These are phyloP conservation scores for Montipora sp. DNA, from an alignment of 64 coral and sea anemone genomes.

Conservation along the genomic window DNA sequence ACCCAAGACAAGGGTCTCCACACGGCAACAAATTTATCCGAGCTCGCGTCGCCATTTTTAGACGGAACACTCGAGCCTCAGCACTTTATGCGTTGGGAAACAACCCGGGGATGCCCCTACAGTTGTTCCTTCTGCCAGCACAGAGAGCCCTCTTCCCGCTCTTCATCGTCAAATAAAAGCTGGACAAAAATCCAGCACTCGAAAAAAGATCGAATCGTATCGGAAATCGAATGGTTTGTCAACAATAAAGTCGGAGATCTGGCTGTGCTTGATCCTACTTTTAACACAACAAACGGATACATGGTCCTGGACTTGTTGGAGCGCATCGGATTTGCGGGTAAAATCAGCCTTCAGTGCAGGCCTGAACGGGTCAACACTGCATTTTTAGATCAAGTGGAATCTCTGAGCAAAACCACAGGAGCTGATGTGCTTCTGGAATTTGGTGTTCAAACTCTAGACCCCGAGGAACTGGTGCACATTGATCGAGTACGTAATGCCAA, in stretches of 20 bases:
- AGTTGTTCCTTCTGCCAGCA: conserved; percentile 49
- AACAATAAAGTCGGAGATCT: conserved; percentile 15
- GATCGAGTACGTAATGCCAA: conserved; percentile 11
- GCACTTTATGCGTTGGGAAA: conserved; percentile 35
- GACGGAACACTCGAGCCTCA: conserved; percentile 21
- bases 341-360: conserved; percentile 8
- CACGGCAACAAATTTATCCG: neutral
- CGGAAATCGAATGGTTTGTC: conserved; percentile 35
- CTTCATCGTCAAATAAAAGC: neutral
- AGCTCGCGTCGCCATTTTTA: conserved; percentile 29
- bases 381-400: conserved; percentile 36
- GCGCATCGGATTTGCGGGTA: neutral
- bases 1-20: conserved; percentile 9
- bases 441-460: conserved; percentile 27
- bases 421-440: conserved; percentile 24
- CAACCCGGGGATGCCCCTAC: conserved; percentile 33
- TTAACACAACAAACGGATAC: conserved; percentile 6
- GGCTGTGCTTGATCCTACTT: conserved; percentile 34
- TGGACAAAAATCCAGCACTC: conserved; percentile 36
- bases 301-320: conserved; percentile 7
- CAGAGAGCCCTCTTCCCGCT: neutral
- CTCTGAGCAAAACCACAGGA: conserved; percentile 28
- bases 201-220: neutral
- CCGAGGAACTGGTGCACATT: neutral
- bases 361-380: conserved; percentile 5